Percentiles rank a stretch among this genome's conserved stretches.
phyloP scores from a whole-genome alignment of 2,113 vertebrate species.

The Malurus cyaneus region DNA sequence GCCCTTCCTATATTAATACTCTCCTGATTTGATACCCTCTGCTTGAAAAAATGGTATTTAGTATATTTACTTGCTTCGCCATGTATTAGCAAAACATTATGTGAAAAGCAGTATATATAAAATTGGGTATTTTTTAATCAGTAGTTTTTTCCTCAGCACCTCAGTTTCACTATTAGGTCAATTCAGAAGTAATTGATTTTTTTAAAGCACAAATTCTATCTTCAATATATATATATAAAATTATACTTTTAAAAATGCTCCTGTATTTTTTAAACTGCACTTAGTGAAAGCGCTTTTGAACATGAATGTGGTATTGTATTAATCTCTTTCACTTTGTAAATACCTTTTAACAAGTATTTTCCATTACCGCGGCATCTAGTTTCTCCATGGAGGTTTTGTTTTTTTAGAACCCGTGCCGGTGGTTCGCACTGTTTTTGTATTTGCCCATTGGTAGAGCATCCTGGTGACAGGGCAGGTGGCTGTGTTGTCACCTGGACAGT shows the following conservation, averaged over 20 bases:
- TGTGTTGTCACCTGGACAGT: neutral
- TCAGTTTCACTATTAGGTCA: neutral
- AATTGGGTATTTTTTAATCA: constrained; percentile 52
- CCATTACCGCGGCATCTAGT: neutral
- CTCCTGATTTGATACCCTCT: constrained; percentile 34
- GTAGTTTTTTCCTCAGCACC: constrained; percentile 52
- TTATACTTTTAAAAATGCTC: constrained; percentile 43
- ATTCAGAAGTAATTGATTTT: constrained; percentile 33
- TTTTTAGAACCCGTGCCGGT: neutral
- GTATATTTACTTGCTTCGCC: constrained; percentile 63
- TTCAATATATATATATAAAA: neutral
- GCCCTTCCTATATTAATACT: neutral
- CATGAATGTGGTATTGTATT: constrained; percentile 25
- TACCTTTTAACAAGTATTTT: constrained; percentile 27
- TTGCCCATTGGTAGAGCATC: neutral
- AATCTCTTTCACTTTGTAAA: constrained; percentile 34
- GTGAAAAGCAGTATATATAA: constrained; percentile 23
- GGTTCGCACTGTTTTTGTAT: neutral
- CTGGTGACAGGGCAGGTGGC: no score
- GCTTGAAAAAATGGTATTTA: constrained; percentile 69
- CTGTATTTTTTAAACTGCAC: constrained; percentile 55
- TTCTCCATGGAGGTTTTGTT: neutral
- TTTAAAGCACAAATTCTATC: constrained; percentile 68
- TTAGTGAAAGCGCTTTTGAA: constrained; percentile 55
- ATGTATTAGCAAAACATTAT: constrained; percentile 36